These are phyloP conservation scores for Calyptommatus sinebrachiatus DNA, from an alignment of 2,113 vertebrate species.

Conservation along the genomic window DNA sequence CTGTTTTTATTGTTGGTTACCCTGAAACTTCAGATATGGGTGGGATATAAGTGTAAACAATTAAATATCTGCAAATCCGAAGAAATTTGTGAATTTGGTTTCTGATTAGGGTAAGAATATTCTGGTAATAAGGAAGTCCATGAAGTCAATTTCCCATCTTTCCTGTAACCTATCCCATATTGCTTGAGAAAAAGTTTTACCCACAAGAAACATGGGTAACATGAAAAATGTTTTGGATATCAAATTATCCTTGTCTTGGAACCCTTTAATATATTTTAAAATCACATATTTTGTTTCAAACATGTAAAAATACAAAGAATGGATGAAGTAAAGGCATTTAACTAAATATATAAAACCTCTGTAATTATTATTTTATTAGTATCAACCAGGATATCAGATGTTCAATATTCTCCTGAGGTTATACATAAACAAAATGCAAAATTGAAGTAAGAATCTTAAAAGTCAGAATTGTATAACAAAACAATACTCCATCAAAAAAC, in stretches of 20 bases:
- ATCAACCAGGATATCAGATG: constrained; percentile 80
- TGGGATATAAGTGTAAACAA: too few species aligned
- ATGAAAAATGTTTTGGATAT: background rate
- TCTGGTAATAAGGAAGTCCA: background rate
- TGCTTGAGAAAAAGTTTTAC: background rate
- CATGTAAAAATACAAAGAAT: background rate
- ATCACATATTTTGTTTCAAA: constrained; percentile 4
- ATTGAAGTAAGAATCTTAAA: constrained; percentile 79
- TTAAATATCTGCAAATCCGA: too few species aligned
- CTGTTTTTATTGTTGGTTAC: too few species aligned
- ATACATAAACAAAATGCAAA: constrained; percentile 77
- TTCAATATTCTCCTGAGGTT: constrained; percentile 79
- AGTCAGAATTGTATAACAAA: constrained; percentile 82
- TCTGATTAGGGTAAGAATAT: background rate
- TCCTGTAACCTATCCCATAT: background rate
- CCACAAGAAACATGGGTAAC: background rate
- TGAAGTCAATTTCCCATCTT: background rate
- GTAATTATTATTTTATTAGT: constrained; percentile 84
- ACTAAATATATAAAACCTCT: constrained; percentile 82
- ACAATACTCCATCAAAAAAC: constrained; percentile 81
- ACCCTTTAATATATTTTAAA: background rate
- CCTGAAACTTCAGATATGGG: too few species aligned
- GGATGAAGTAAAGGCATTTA: constrained; percentile 65
- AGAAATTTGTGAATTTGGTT: too few species aligned
- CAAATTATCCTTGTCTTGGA: background rate